Base-by-base conservation (phyloP, 2,113 vertebrate species). In the Eurystomus gularis region DNA sequence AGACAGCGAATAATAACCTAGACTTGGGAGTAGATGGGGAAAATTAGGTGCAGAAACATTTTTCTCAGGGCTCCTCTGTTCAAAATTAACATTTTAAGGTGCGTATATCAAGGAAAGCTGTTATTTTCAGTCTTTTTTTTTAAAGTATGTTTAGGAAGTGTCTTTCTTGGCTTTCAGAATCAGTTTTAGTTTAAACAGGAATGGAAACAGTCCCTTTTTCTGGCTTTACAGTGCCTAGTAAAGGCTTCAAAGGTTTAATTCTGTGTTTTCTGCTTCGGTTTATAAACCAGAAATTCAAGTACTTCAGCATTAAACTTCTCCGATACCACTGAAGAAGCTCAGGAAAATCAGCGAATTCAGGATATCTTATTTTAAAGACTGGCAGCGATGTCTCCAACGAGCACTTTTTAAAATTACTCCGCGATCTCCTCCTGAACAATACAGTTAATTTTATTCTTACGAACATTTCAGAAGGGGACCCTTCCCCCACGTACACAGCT, bases 51-150 rank as follows among this genome's bases (percentile, higher is more conserved):
- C 11, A 82, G 42, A 29, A 82, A 39, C 3, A 15, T 13, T 58
- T 26, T 16, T 46, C 54, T 25, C 5, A 35, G 40, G 72, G 86
- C 5, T 51, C 20, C 52, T 72, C 39, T 8, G 13, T 60, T 77
- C 42, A 39, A 28, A 46, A 8, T 19, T 17, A 49, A 3, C 26
- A 40, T 46, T 52, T 90, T 60, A 9, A 26, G 39, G 2, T 2
- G 15, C 0, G 15, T 1, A 17, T 55, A 48, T 40, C 11, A 52
- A 64, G 13, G 3, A 17, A 87, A 42, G 17, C 7, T 3, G 3
- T 1, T 44, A 13, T 48, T 85, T 70, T 42, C 7, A 9, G 6
- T 3, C 1, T 23, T 17, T 12, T 8, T 8, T 2, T 20, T 8
- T 20, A 10, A 48, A 39, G 33, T 7, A 23, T 1, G 1, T 42